A percentile compares a stretch with the other conserved stretches of the same genome.
Evolutionary conservation across 2,888 invertebrate species (phyloP).

Genomic region (Acheta domesticus): DNA sequence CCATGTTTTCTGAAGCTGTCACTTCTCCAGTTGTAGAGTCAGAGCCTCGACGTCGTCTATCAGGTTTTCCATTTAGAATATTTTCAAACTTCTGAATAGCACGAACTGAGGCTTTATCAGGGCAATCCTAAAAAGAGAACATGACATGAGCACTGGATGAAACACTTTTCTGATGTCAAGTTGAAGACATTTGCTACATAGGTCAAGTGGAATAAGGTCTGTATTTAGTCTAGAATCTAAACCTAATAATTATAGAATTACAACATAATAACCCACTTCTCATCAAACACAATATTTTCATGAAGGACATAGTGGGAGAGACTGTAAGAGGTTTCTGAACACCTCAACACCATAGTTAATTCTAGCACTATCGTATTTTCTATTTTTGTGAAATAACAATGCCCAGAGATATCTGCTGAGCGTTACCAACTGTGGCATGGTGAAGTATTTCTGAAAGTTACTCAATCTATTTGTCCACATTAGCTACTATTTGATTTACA

Average conservation of each 20-base stretch:
- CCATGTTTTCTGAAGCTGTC: no score
- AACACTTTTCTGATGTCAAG: background rate
- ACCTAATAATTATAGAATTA: no score
- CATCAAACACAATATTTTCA: background rate
- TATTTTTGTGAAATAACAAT: no score
- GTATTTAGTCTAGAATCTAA: no score
- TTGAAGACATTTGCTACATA: background rate
- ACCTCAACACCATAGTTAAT: background rate
- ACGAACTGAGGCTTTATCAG: background rate
- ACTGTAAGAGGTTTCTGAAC: background rate
- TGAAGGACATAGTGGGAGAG: background rate
- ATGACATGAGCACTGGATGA: background rate
- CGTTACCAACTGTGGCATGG: background rate
- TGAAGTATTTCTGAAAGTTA: background rate
- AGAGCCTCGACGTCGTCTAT: background rate
- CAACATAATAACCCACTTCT: no score
- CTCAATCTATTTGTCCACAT: background rate
- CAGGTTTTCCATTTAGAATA: background rate
- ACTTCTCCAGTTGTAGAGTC: no score
- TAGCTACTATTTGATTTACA: background rate
- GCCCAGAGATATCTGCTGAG: no score
- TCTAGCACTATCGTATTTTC: no score
- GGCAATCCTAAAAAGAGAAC: background rate
- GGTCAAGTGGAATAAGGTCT: no score
- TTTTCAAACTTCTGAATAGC: background rate